These are phyloP conservation scores for Invenusta paracnida DNA, from an alignment of 2,888 invertebrate species.

Conservation along the genomic window DNA sequence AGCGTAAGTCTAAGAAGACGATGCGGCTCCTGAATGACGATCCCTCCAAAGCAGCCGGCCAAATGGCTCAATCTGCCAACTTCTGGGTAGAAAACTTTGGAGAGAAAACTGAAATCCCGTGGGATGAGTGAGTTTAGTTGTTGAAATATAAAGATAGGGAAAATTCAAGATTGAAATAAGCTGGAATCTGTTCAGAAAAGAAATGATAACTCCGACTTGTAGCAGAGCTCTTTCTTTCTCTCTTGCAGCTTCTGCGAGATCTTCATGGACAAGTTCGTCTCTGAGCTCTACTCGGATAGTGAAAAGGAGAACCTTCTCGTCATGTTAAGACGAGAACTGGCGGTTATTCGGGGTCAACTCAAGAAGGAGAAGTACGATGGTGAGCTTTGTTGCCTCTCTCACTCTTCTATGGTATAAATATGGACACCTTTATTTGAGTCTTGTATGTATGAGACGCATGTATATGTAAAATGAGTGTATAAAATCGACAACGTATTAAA, in stretches of 20 bases:
- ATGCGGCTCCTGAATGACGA: slow-evolving; percentile 26
- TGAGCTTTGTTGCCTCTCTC: slow-evolving; percentile 7
- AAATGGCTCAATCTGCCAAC: slow-evolving; percentile 28
- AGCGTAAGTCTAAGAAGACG: background rate
- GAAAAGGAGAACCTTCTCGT: slow-evolving; percentile 50
- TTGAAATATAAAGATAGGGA: no score
- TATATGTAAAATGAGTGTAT: no score
- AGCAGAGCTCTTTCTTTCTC: no score
- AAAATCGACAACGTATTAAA: no score
- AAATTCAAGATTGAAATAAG: no score
- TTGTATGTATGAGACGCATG: no score
- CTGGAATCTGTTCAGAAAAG: no score
- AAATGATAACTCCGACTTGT: no score
- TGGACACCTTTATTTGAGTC: background rate
- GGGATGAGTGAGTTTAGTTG: slow-evolving; percentile 46
- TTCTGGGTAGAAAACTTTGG: slow-evolving; percentile 48
- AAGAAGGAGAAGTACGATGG: slow-evolving; percentile 41
- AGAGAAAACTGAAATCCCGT: slow-evolving; percentile 44
- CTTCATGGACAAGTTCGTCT: background rate
- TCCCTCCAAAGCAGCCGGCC: slow-evolving; percentile 28
- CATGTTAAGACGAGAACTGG: slow-evolving; percentile 50
- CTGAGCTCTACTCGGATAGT: slow-evolving; percentile 9
- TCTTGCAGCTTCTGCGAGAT: background rate
- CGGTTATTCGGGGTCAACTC: slow-evolving; percentile 45
- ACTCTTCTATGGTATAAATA: background rate